phyloP scores from a whole-genome alignment of 2,113 vertebrate species.

The Edolisoma coerulescens region DNA sequence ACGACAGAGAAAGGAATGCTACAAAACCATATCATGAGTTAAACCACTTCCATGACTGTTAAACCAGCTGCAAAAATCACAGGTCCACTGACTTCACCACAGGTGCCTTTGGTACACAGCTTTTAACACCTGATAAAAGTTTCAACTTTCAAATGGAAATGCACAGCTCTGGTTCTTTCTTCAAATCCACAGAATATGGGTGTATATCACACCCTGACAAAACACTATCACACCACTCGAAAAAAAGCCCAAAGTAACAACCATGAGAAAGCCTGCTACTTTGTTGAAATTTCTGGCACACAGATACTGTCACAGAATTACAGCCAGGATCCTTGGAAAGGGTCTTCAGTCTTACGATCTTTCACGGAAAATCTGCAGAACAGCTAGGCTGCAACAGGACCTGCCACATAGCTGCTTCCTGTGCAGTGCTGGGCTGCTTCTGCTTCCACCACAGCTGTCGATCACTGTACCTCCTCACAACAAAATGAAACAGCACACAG shows the following conservation, averaged over 20 bases:
- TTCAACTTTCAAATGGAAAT: neutral
- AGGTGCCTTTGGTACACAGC: neutral
- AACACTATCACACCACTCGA: accelerated
- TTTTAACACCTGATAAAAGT: neutral
- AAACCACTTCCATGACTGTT: neutral
- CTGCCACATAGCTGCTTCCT: neutral
- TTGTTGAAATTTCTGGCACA: neutral
- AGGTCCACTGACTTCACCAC: neutral
- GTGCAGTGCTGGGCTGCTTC: neutral
- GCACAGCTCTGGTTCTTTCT: neutral
- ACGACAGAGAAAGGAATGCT: neutral
- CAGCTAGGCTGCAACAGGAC: neutral
- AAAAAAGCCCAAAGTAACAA: neutral
- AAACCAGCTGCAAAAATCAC: neutral
- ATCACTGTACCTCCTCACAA: neutral
- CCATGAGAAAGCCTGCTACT: neutral
- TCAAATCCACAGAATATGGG: neutral
- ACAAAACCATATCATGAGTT: neutral
- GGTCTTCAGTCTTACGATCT: neutral
- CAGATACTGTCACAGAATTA: neutral
- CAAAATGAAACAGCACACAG: neutral
- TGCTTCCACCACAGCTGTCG: neutral
- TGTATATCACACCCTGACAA: neutral
- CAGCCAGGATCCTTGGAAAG: neutral
- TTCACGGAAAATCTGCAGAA: neutral